Conservation (phyloP, 2,113 vertebrate genomes). For the Otis tarda region DNA sequence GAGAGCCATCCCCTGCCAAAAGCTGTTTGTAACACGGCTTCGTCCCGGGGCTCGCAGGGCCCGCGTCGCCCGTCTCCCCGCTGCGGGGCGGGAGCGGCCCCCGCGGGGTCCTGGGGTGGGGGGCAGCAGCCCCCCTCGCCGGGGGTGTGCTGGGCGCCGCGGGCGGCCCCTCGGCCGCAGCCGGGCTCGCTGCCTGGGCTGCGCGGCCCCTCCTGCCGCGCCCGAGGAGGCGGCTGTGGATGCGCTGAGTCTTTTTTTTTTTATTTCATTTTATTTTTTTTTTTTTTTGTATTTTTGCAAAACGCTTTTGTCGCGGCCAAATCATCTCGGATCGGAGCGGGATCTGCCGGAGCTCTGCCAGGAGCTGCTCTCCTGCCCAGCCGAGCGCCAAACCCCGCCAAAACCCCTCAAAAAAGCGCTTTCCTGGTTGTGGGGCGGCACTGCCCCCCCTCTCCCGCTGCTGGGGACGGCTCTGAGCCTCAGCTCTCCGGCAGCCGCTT, state of each 20-base stretch:
- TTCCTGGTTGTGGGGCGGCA: neutral
- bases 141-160: no score
- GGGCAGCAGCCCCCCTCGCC: neutral
- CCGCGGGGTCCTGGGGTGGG: neutral
- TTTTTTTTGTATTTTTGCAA: neutral
- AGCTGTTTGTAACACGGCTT: neutral
- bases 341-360: neutral
- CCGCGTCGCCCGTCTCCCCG: fast-evolving
- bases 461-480: neutral
- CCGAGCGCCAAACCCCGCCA: neutral
- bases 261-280: neutral
- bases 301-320: fast-evolving
- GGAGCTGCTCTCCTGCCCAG: neutral
- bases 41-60: neutral
- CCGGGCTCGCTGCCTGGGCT: neutral
- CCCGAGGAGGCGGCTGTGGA: neutral
- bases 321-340: fast-evolving
- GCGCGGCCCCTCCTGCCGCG: neutral
- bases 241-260: neutral
- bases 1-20: neutral
- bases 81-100: neutral
- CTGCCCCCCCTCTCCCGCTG: neutral
- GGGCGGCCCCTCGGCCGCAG: neutral
- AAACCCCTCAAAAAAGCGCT: neutral
- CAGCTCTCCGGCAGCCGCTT: neutral